Conservation (phyloP, 2,113 vertebrate genomes). For the Anseranas semipalmata region DNA sequence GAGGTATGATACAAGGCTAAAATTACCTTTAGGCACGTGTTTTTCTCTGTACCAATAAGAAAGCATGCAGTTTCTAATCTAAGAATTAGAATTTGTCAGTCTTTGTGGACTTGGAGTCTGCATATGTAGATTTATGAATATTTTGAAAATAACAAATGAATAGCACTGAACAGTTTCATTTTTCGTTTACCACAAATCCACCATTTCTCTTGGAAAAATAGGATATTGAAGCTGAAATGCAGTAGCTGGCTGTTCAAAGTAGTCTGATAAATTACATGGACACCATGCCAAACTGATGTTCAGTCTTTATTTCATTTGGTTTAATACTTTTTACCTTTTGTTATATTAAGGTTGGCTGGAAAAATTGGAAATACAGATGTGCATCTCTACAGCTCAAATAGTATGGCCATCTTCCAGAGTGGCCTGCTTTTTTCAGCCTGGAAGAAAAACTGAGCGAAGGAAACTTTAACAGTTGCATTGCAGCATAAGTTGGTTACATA, state of each 20-base stretch:
- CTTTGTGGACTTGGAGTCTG: not conserved
- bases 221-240: not conserved
- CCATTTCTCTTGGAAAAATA: not conserved
- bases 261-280: not conserved
- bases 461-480: not conserved
- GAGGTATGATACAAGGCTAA: not conserved
- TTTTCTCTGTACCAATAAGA: not conserved
- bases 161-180: not conserved
- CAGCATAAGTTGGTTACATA: not conserved
- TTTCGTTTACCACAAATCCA: not conserved
- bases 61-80: not conserved
- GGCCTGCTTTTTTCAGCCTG: not conserved
- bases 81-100: not conserved
- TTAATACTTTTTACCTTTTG: not conserved
- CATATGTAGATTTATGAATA: not conserved
- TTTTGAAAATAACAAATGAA: not conserved
- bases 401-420: not conserved
- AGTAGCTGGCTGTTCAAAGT: not conserved
- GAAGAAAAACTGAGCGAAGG: not conserved
- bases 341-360: not conserved
- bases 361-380: not conserved
- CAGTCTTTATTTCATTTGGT: not conserved
- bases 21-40: not conserved
- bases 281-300: not conserved
- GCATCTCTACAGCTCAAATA: not conserved